A percentile compares a stretch with the other conserved stretches of the same genome.
Conservation (phyloP, 2,113 vertebrate species). For the Prochilodus magdalenae region DNA sequence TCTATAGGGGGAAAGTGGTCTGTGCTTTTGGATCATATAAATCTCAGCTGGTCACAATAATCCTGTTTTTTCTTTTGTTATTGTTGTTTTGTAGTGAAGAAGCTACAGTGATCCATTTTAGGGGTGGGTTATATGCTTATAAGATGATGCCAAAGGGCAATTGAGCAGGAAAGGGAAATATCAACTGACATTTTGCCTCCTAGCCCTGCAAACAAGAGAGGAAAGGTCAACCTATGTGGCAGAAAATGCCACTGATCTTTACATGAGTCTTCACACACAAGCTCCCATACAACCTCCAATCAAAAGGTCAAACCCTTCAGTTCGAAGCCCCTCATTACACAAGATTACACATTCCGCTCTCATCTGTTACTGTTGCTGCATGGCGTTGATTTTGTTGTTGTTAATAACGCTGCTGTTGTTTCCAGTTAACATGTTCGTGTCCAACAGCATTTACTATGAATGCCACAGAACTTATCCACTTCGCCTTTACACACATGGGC, state of each 20-base stretch:
- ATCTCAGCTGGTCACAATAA: neutral
- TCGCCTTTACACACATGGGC: too few species aligned
- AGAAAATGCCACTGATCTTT: slow-evolving; percentile 68
- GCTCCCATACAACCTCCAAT: slow-evolving; percentile 42
- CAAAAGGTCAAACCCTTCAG: slow-evolving; percentile 54
- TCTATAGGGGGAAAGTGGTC: neutral
- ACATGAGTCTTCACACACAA: slow-evolving; percentile 48
- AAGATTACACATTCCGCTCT: neutral
- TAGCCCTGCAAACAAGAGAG: slow-evolving; percentile 63
- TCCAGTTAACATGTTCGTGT: neutral
- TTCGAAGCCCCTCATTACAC: slow-evolving; percentile 33
- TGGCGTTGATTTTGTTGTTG: neutral
- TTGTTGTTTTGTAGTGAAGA: neutral
- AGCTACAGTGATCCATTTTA: slow-evolving; percentile 8
- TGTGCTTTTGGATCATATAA: neutral
- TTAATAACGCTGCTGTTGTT: neutral
- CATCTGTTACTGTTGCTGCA: neutral
- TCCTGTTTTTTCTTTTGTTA: neutral
- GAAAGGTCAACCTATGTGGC: slow-evolving; percentile 69
- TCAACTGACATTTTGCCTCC: slow-evolving; percentile 65
- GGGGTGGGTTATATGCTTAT: slow-evolving; percentile 50
- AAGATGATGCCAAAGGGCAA: slow-evolving; percentile 51
- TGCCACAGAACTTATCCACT: too few species aligned
- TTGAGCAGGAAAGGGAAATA: slow-evolving; percentile 54
- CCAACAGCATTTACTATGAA: neutral